Evolutionary conservation across 1,140 invertebrate species (phyloP).

Genomic region (Acromyrmex heyeri): DNA sequence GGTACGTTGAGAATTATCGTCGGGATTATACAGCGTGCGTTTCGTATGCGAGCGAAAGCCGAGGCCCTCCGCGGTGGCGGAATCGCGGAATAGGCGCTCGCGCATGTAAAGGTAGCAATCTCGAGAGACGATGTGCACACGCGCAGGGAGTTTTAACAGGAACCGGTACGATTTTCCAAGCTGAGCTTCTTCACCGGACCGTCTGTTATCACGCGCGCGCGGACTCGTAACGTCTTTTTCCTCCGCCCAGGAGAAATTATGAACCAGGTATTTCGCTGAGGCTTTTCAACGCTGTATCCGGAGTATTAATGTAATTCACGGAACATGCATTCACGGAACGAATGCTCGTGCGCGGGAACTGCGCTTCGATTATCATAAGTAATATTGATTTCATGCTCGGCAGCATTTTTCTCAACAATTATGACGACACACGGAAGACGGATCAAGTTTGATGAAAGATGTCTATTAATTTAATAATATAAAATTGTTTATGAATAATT

Average conservation of each 20-base stretch:
- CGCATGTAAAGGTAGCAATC: slow-evolving; percentile 61
- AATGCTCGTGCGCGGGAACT: slow-evolving; percentile 17
- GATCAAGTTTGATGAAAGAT: not conserved
- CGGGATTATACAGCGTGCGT: slow-evolving; percentile 59
- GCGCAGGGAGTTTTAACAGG: slow-evolving; percentile 27
- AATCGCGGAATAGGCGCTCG: slow-evolving; percentile 25
- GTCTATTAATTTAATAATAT: not conserved
- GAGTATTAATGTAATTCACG: slow-evolving; percentile 42
- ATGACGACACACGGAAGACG: not conserved
- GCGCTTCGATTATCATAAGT: slow-evolving; percentile 22
- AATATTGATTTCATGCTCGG: slow-evolving; percentile 30
- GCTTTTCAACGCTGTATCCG: slow-evolving; percentile 1
- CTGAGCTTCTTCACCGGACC: not conserved
- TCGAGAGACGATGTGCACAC: slow-evolving; percentile 26
- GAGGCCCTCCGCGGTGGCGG: slow-evolving; percentile 11
- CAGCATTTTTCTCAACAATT: slow-evolving; percentile 13
- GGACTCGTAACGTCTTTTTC: not conserved
- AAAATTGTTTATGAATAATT: not conserved
- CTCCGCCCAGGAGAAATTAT: slow-evolving; percentile 36
- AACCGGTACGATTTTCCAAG: slow-evolving; percentile 40
- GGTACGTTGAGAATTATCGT: slow-evolving; percentile 70
- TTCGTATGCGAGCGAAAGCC: not conserved
- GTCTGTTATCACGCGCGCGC: slow-evolving; percentile 29
- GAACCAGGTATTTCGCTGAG: slow-evolving; percentile 25
- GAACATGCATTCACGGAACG: slow-evolving; percentile 8